Evolutionary conservation across 2,888 invertebrate genomes (phyloP).

Genomic region (Fragum fragum): DNA sequence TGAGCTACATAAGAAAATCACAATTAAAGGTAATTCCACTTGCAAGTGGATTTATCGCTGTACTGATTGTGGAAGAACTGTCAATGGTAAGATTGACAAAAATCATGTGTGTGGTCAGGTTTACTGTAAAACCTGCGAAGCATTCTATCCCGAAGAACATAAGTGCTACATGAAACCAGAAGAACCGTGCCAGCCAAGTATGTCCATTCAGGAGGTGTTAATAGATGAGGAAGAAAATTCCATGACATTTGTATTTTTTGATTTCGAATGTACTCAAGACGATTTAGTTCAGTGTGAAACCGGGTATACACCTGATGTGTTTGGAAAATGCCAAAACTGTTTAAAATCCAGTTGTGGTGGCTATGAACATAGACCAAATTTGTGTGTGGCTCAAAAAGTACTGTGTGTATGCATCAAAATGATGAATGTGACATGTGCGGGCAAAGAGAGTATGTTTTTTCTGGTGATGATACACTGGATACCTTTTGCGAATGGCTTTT

Average conservation of each 20-base stretch:
- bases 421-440: constrained; percentile 24
- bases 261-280: constrained; percentile 44
- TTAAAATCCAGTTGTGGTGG: constrained; percentile 28
- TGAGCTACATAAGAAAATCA: constrained; percentile 26
- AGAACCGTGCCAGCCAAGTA: background rate
- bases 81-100: constrained; percentile 20
- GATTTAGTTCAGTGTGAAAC: constrained; percentile 32
- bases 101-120: constrained; percentile 15
- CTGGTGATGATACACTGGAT: constrained; percentile 19
- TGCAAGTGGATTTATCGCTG: constrained; percentile 32
- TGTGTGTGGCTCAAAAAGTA: constrained; percentile 51
- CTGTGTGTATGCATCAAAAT: constrained; percentile 21
- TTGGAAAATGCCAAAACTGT: constrained; percentile 38
- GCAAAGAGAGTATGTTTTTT: constrained; percentile 20
- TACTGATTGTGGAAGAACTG: constrained; percentile 33
- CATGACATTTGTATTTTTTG: constrained; percentile 35
- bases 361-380: constrained; percentile 44
- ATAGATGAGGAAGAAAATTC: constrained; percentile 22
- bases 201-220: constrained; percentile 18
- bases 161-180: constrained; percentile 34
- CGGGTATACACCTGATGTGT: constrained; percentile 2
- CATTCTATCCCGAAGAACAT: constrained; percentile 16
- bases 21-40: constrained; percentile 22
- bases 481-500: constrained; percentile 36
- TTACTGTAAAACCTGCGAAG: constrained; percentile 21